phyloP scores from a whole-genome alignment of 2,113 vertebrate genomes.

The Pangasianodon hypophthalmus region DNA sequence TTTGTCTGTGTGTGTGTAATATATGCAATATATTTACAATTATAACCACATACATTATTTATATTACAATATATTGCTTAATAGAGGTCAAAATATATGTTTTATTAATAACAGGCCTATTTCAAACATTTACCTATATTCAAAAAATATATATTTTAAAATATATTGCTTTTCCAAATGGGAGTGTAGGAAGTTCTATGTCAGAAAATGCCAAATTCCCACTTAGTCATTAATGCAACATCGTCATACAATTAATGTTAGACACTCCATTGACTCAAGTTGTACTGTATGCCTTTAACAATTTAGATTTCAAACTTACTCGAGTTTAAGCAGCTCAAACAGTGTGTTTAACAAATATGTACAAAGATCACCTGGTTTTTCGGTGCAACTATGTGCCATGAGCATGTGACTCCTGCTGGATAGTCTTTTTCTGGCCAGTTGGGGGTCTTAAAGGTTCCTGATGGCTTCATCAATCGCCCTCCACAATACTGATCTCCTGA shows the following conservation, averaged over 20 bases:
- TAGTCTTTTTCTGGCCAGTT: conserved; percentile 99
- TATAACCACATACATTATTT: neutral
- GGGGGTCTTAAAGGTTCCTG: conserved; percentile 90
- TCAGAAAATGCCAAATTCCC: neutral
- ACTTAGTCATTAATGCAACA: neutral
- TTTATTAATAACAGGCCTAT: neutral
- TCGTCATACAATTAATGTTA: neutral
- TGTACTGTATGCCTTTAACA: neutral
- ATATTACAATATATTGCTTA: neutral
- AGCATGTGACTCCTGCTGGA: conserved; percentile 91
- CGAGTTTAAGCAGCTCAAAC: neutral
- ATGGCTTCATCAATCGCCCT: conserved; percentile 84
- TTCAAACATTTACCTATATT: neutral
- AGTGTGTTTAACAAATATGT: neutral
- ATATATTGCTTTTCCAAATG: neutral
- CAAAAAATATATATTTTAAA: neutral
- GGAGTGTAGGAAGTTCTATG: neutral
- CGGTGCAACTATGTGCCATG: conserved; percentile 94
- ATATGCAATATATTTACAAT: too few species aligned
- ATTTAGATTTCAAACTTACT: neutral
- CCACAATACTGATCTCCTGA: conserved; percentile 98
- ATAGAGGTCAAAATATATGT: neutral
- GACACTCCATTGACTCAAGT: neutral
- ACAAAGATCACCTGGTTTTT: conserved; percentile 85
- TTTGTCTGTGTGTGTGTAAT: too few species aligned